phyloP scores from a whole-genome alignment of 1,140 invertebrate species.

The Aphis craccivora region DNA sequence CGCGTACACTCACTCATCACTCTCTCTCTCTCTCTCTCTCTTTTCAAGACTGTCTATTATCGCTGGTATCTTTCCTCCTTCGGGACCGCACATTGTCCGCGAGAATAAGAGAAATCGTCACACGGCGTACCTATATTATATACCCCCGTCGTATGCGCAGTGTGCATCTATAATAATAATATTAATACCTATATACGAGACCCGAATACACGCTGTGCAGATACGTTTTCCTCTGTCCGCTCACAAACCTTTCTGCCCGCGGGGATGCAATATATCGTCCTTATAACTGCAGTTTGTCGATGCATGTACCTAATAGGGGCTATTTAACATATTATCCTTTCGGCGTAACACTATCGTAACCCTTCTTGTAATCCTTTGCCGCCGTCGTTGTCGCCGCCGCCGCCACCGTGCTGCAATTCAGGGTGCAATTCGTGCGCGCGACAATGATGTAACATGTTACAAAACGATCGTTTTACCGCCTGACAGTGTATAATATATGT shows the following conservation, averaged over 20 bases:
- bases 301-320: neutral
- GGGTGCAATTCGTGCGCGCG: neutral
- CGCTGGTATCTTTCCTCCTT: neutral
- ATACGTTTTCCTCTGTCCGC: neutral
- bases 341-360: conserved; percentile 4
- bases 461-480: neutral
- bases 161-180: neutral
- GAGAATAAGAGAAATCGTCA: conserved; percentile 16
- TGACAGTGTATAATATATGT: neutral
- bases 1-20: neutral
- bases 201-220: conserved; percentile 38
- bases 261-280: neutral
- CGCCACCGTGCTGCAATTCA: neutral
- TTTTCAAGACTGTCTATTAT: conserved; percentile 3
- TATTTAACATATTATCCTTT: conserved; percentile 33
- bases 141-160: neutral
- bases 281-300: neutral
- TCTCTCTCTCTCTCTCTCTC: neutral
- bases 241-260: neutral
- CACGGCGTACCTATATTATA: neutral
- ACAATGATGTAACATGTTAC: neutral
- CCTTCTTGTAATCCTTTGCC: conserved; percentile 10
- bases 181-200: neutral
- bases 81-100: neutral
- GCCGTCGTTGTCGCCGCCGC: neutral